A percentile compares a stretch with the other conserved stretches of the same genome.
Conservation (phyloP, 1,140 invertebrate species). For the Laodelphax striatellus region DNA sequence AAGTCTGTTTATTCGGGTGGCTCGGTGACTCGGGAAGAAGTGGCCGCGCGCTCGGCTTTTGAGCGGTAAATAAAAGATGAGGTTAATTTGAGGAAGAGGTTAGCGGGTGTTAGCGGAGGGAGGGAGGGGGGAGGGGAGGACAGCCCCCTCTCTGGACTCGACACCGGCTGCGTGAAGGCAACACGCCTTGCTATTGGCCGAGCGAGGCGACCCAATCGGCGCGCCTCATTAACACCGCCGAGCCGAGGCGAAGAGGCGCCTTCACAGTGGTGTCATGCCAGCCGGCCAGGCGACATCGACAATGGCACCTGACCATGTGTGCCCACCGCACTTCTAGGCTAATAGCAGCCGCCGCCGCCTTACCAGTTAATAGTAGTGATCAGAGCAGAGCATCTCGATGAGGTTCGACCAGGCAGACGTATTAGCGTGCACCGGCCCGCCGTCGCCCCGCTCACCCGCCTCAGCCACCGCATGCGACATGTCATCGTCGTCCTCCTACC, state of each 20-base stretch:
- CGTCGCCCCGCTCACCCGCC: constrained; percentile 19
- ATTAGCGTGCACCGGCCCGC: constrained; percentile 16
- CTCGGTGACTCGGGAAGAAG: too few relatives aligned
- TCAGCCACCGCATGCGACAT: not conserved
- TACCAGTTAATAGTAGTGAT: too few relatives aligned
- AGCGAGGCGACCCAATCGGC: constrained; percentile 9
- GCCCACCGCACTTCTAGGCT: not conserved
- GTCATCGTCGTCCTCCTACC: constrained; percentile 6
- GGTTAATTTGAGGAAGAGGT: not conserved
- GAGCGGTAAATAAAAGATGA: too few relatives aligned
- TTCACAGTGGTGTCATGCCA: constrained; percentile 9
- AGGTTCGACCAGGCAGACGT: constrained; percentile 23
- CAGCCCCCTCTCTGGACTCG: not conserved
- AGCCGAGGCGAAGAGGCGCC: not conserved
- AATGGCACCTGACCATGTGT: not conserved
- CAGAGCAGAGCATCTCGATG: constrained; percentile 11
- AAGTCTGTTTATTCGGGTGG: too few relatives aligned
- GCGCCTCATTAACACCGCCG: constrained; percentile 9
- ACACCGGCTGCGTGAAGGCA: constrained; percentile 8
- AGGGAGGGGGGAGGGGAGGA: not conserved
- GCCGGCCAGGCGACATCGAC: not conserved
- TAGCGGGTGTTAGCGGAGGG: not conserved
- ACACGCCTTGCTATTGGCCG: constrained; percentile 13
- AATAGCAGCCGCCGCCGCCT: not conserved
- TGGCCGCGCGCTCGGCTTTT: too few relatives aligned